phyloP scores from a whole-genome alignment of 2,113 vertebrate genomes.

The Lepus timidus region DNA sequence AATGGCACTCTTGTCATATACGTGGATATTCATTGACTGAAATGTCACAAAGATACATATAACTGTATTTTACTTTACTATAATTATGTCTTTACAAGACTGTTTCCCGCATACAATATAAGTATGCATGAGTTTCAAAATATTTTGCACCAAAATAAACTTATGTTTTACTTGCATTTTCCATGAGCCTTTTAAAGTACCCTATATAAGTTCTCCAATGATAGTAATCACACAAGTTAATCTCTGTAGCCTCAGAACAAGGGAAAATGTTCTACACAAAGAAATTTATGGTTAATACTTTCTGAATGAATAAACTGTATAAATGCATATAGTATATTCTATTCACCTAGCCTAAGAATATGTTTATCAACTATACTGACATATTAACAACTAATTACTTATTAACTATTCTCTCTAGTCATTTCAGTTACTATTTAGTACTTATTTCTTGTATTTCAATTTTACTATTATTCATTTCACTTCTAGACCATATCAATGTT shows the following conservation, averaged over 20 bases:
- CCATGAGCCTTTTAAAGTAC: too few relatives aligned
- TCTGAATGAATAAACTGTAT: neutral
- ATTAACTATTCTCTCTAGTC: neutral
- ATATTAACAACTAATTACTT: neutral
- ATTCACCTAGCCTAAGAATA: neutral
- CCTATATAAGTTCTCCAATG: neutral
- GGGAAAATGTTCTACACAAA: neutral
- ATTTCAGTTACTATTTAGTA: neutral
- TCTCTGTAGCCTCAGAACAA: neutral
- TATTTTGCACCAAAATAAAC: too few relatives aligned
- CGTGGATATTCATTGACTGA: too few relatives aligned
- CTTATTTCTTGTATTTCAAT: neutral
- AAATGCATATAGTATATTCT: neutral
- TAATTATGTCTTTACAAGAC: neutral
- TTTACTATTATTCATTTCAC: conserved; percentile 40
- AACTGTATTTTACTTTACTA: neutral
- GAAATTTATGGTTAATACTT: neutral
- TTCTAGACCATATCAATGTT: neutral
- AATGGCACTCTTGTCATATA: too few relatives aligned
- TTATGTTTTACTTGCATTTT: too few relatives aligned
- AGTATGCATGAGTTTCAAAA: too few relatives aligned
- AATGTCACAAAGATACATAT: too few relatives aligned
- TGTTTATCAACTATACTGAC: neutral
- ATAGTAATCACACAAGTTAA: neutral
- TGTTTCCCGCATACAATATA: neutral